phyloP scores from a whole-genome alignment of 2,113 vertebrate species.

The Gobiocypris rarus region DNA sequence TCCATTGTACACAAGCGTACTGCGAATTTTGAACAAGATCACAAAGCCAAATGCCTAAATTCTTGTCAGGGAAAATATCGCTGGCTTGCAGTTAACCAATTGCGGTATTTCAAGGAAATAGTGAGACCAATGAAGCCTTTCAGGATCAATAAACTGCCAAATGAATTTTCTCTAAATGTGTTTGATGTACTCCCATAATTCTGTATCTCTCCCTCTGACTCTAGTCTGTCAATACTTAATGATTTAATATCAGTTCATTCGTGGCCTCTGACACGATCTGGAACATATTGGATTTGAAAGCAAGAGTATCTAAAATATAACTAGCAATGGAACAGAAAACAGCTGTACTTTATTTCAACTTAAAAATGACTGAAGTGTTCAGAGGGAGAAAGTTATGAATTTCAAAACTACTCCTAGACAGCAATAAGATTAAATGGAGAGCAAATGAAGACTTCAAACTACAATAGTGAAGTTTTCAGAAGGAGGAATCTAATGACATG shows the following conservation, averaged over 20 bases:
- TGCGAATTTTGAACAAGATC: not conserved
- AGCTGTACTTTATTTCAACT: slow-evolving; percentile 2
- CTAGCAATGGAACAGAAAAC: not conserved
- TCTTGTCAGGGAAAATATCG: not conserved
- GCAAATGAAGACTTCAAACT: slow-evolving; percentile 3
- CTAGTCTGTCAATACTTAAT: slow-evolving; percentile 6
- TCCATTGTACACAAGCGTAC: not conserved
- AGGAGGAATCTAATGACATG: not conserved
- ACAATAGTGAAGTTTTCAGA: not conserved
- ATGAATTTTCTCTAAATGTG: slow-evolving; percentile 8
- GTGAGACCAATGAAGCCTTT: slow-evolving; percentile 10
- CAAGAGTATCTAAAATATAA: not conserved
- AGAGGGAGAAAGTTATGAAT: not conserved
- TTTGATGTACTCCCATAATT: slow-evolving; percentile 20
- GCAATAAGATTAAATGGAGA: not conserved
- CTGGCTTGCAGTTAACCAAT: slow-evolving; percentile 3
- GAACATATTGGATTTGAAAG: not conserved
- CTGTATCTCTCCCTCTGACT: slow-evolving; percentile 2
- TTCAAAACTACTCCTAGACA: not conserved
- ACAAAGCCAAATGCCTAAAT: not conserved
- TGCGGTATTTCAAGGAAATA: not conserved
- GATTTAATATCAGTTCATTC: not conserved
- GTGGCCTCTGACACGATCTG: slow-evolving; percentile 12
- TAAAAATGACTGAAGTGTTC: not conserved
- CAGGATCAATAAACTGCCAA: slow-evolving; percentile 8